A percentile compares a stretch with the other conserved stretches of the same genome.
Conservation (phyloP, 1,140 invertebrate species). For the Drosophila littoralis region DNA sequence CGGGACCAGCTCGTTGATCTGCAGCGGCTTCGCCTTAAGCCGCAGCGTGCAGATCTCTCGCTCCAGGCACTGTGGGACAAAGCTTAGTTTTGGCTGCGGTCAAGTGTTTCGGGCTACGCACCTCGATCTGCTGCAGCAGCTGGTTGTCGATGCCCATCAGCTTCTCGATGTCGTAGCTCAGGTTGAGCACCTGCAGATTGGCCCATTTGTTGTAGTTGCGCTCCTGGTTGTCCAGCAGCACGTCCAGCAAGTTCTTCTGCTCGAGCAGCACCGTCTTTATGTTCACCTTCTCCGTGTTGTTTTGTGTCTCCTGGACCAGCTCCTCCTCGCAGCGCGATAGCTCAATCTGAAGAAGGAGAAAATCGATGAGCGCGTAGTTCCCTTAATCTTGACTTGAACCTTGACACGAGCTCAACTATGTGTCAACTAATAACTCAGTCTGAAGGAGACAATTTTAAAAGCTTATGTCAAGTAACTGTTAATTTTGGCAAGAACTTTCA, state of each 20-base stretch:
- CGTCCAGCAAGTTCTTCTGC: conserved; percentile 85
- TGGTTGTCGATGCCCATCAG: conserved; percentile 73
- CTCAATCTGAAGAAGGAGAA: conserved; percentile 56
- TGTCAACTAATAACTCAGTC: no score
- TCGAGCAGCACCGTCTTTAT: conserved; percentile 86
- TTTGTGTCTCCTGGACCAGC: conserved; percentile 83
- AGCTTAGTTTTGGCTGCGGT: no score
- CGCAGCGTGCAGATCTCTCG: conserved; percentile 77
- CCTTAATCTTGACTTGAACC: background rate
- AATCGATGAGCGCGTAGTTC: background rate
- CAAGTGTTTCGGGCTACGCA: conserved; percentile 17
- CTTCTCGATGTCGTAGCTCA: conserved; percentile 83
- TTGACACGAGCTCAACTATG: background rate
- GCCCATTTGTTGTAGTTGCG: conserved; percentile 78
- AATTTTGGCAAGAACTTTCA: no score
- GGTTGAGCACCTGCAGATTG: conserved; percentile 62
- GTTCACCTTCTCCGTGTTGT: conserved; percentile 87
- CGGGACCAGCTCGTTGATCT: conserved; percentile 57
- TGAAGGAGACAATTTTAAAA: no score
- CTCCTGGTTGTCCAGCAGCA: conserved; percentile 83
- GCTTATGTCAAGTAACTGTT: no score
- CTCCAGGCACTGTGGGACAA: conserved; percentile 62
- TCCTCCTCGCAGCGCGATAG: conserved; percentile 79
- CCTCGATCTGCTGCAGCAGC: conserved; percentile 84
- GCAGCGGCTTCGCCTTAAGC: conserved; percentile 76